Evolutionary conservation across 2,113 vertebrate species (phyloP), one percentile per base, ranked within the genome.

Genomic region (Talpa occidentalis): DNA sequence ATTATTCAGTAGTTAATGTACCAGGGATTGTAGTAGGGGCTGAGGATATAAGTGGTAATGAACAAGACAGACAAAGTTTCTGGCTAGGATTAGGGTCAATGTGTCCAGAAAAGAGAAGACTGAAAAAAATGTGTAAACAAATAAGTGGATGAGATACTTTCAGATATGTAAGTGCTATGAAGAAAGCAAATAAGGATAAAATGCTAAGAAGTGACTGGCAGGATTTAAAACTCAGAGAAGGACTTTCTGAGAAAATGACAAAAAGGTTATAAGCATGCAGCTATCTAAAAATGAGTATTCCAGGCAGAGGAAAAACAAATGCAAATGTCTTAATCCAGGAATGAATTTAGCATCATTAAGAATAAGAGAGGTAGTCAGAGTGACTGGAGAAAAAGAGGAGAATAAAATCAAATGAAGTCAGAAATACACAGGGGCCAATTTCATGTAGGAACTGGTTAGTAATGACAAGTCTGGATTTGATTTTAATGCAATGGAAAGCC

Each of bases 321-420:
- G 82, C 78, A 88, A 93, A 91, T 80, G 66, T 62, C 59, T 91
- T 69, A 52, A 93, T 70, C 72, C 91, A 84, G 73, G 77, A 88
- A 88, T 76, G 72, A 74, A 80, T 93, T 91, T 91, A 84, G 6
- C 56, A 88, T 72, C 70, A 35, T 54, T 56, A 67, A 78, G 59
- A 80, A 91, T 52, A 47, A 88, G 59, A 90, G 49, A 87, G 80
- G 73, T 80, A 70, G 24, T 90, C 77, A 73, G 17, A 73, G 37
- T 30, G 56, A 66, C 42, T 74, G 82, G 22, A 77, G 56, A 42
- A 37, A 88, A 62, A 62, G 5, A 78, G 74, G 54, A 85, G 24
- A 77, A 49, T 35, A 73, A 32, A 26, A 52, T 44, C 24, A 52
- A 82, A 91, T 88, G 47, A 78, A 79, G 87, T 83, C 72, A 83